phyloP scores from a whole-genome alignment of 2,113 vertebrate species.

The Melanerpes formicivorus region DNA sequence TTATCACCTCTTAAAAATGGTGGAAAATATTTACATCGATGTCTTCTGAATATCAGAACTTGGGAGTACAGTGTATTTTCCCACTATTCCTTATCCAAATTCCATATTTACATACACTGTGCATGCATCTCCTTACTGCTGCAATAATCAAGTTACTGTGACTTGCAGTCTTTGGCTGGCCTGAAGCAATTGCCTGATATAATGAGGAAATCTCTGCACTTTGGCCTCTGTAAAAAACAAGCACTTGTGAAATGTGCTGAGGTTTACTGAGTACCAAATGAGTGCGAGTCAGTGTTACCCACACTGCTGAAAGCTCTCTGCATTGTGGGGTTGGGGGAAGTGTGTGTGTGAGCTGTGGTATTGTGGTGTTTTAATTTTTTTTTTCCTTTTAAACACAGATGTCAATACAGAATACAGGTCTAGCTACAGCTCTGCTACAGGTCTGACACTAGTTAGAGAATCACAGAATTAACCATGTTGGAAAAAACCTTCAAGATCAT shows the following conservation, averaged over 20 bases:
- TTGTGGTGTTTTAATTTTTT: background rate
- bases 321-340: background rate
- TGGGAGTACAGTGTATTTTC: background rate
- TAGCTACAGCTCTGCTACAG: background rate
- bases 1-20: background rate
- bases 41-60: background rate
- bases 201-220: constrained; percentile 6
- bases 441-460: background rate
- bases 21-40: background rate
- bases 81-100: background rate
- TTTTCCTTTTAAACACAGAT: background rate
- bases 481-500: too few relatives aligned
- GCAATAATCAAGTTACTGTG: background rate
- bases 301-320: background rate
- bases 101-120: background rate
- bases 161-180: background rate
- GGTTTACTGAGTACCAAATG: background rate
- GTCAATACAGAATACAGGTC: background rate
- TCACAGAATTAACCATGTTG: too few relatives aligned
- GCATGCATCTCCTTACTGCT: background rate
- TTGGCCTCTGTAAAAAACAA: background rate
- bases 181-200: background rate
- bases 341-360: too few relatives aligned
- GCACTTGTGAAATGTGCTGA: background rate
- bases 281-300: background rate